Base-by-base conservation (phyloP, 2,113 vertebrate species). In the Etheostoma spectabile region DNA sequence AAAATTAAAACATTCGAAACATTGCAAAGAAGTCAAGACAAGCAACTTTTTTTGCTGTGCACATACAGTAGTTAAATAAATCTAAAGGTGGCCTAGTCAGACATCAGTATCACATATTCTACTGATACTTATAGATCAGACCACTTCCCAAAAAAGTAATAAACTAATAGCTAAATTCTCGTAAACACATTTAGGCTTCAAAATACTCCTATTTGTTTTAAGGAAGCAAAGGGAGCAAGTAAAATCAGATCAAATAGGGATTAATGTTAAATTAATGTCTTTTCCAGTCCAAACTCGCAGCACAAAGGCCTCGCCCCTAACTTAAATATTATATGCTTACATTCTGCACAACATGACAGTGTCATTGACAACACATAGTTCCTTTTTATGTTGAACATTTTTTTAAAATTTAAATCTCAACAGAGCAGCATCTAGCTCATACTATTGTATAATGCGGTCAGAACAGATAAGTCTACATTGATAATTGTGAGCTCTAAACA, bases 171-270 rank as follows among this genome's bases (percentile, higher is more conserved):
- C 35, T 64, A 45, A 15, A 75, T 55, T 45, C 30, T 18, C 10
- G n/a, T 46, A 81, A 18, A 67, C 22, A 61, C 10, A 42, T 42
- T 52, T 1, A n/a, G 24, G 56, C 35, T 35, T 56, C 22, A 35
- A 16, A 48, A 63, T n/a, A 21, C 12, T 74, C n/a, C 16, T 0
- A 22, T 68, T 49, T 35, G 3, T 57, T 42, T 51, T 51, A 30
- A 69, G 24, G 7, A 70, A 42, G 42, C 38, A 62, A 52, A 57
- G 51, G 69, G 13, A 56, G 61, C 21, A 67, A 51, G 19, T 69
- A 3, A 55, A 61, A 22, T 52, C 52, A 51, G 24, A 15, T 57
- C 16, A 69, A 63, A n/a, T 10, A 19, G 21, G 33, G 38, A 75
- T 53, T 45, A 0, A 38, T 11, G 5, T 56, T 7, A 33, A 38